Conservation (phyloP, 2,797 vertebrate species). For the Oophaga sylvatica region DNA sequence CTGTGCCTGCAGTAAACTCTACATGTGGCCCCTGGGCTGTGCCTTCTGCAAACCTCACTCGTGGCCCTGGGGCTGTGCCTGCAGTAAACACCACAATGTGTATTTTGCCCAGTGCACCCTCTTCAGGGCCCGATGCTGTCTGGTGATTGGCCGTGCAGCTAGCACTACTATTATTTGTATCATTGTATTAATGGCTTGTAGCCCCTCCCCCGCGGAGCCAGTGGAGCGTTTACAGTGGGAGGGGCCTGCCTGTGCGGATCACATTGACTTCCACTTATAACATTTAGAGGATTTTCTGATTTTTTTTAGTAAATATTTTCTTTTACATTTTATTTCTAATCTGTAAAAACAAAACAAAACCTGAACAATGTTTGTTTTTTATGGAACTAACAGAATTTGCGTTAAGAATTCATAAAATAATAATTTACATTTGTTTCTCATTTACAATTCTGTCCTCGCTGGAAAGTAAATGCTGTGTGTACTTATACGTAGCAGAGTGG, state of each 20-base stretch:
- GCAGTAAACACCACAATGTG: neutral
- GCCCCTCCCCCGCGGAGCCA: neutral
- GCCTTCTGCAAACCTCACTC: no score
- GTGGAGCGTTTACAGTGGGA: neutral
- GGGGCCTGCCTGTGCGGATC: neutral
- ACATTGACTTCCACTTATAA: neutral
- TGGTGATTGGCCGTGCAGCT: no score
- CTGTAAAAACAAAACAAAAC: neutral
- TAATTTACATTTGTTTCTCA: neutral
- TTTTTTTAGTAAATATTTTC: neutral
- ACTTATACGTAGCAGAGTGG: no score
- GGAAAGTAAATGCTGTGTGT: no score
- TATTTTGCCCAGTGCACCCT: neutral
- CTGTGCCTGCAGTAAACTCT: neutral
- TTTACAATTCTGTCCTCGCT: no score
- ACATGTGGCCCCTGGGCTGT: no score
- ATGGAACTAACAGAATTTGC: neutral
- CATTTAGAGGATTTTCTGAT: conserved; percentile 4
- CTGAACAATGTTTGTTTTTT: neutral
- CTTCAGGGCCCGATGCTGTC: neutral
- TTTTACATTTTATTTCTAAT: neutral
- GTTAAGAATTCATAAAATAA: neutral
- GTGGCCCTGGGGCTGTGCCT: neutral
- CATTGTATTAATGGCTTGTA: neutral
- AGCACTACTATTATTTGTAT: neutral